Percentiles rank a stretch among this genome's conserved stretches.
phyloP scores from a whole-genome alignment of 2,113 vertebrate species.

The Calidris pugnax region DNA sequence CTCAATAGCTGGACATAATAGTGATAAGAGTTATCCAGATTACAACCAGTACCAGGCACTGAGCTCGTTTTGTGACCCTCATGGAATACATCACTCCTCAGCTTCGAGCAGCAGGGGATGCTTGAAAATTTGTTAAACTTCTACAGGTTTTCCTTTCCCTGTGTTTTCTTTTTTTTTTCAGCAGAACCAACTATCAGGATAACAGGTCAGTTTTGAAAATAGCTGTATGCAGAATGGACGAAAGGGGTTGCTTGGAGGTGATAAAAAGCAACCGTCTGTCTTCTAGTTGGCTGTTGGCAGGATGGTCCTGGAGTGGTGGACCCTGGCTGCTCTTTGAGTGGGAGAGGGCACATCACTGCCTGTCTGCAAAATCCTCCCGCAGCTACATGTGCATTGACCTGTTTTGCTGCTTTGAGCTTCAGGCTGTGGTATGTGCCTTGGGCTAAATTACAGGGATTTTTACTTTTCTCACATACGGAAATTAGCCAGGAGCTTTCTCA shows the following conservation, averaged over 20 bases:
- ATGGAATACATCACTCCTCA: neutral
- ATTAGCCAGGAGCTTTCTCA: neutral
- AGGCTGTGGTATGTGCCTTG: neutral
- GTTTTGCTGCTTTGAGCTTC: conserved; percentile 18
- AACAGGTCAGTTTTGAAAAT: neutral
- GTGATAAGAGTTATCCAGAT: neutral
- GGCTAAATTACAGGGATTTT: conserved; percentile 3
- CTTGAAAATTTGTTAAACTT: neutral
- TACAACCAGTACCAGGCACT: neutral
- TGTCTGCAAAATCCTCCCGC: neutral
- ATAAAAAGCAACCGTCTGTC: neutral
- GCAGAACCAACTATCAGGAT: neutral
- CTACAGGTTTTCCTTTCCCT: neutral
- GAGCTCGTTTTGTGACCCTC: neutral
- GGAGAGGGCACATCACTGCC: neutral
- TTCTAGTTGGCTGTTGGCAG: neutral
- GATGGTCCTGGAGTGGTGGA: neutral
- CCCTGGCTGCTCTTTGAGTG: neutral
- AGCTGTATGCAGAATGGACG: neutral
- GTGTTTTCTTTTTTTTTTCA: neutral
- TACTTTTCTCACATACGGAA: neutral
- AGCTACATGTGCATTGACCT: neutral
- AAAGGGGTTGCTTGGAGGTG: neutral
- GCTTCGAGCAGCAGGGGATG: neutral
- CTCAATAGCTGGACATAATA: neutral